Base-by-base conservation (phyloP, 1,140 invertebrate species). In the Temnothorax longispinosus region DNA sequence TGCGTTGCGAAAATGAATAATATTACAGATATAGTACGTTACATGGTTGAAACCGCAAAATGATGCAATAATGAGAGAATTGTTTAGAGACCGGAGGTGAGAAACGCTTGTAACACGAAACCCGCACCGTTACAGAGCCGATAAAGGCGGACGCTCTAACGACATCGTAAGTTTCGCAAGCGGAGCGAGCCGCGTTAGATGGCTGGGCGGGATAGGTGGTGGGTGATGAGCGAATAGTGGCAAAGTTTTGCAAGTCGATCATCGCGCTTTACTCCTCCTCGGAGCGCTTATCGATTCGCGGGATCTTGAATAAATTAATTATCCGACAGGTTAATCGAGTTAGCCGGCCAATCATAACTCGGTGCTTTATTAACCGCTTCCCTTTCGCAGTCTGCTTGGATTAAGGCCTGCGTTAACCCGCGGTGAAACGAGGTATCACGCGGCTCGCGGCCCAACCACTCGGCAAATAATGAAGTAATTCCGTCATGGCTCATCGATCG, bases 241-340 rank as follows among this genome's bases (percentile, higher is more conserved):
- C n/a, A 2, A 82, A 88, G 72, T 88, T 88, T 77, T 21, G 67
- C 89, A 27, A 89, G 82, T 89, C 90, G 89, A 91, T 90, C 65
- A 86, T 86, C 89, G 54, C 50, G 44, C 38, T 65, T 72, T 71
- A 21, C 52, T 44, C 77, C 27, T 76, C 56, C 54, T 86, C 60
- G n/a, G n/a, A 3, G 15, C 69, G 58, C 58, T 91, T 88, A 93
- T 93, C 90, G 88, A 90, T 72, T 85, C 67, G 62, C 21, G 62
- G 56, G 65, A 93, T 93, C 89, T 91, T 82, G 92, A 92, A 93
- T 91, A 89, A 92, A 93, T 93, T 93, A 93, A 92, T 93, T 93
- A 92, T 84, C 65, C 78, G 78, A 90, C 85, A 77, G 86, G 87
- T 92, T 90, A 93, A 93, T 92, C 87, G 90, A 93, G 87, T 92